Base-by-base conservation (phyloP, 2,113 vertebrate species). In the Corythaixoides concolor region DNA sequence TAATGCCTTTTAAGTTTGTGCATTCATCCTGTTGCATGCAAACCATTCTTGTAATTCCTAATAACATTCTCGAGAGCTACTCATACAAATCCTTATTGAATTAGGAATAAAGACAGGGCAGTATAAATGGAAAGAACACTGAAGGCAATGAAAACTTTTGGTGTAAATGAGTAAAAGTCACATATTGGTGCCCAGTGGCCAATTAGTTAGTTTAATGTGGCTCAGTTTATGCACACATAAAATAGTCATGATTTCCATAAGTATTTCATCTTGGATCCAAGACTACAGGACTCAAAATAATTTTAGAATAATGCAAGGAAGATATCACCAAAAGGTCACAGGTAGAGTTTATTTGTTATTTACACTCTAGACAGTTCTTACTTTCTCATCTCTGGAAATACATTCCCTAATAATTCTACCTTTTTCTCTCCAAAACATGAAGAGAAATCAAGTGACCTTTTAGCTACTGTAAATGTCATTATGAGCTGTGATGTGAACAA, bases 381-480 rank as follows among this genome's bases (percentile, higher is more conserved):
- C 39, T 89, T 85, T 91, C 24, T 69, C 8, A 37, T 69, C 16
- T 66, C 27, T 60, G 15, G 74, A 79, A 89, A 87, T 60, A n/a
- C 0, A 1, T 89, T 88, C 15, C 41, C 19, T 69, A 66, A 73
- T 50, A 88, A 88, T 69, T 91, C 45, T 58, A 58, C 30, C 4
- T 73, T 88, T 89, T 88, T 69, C 22, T 76, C 32, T 80, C 14
- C 18, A 39, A 94, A 95, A 76, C 18, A 37, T 66, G n/a, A 89
- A 63, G 11, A 66, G 49, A 82, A 94, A 91, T 91, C 45, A 91
- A 88, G 45, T 96, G 77, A 96, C 78, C 62, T 96, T 96, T 95
- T 41, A 92, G 49, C 39, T 87, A 75, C 35, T 81, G 85, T 64
- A 97, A 96, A 96, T 95, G 75, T 77, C 90, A 96, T 94, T 96